Percentiles rank a stretch among this genome's conserved stretches.
Evolutionary conservation across 2,888 invertebrate species (phyloP).

Genomic region (Danaus chrysippus): DNA sequence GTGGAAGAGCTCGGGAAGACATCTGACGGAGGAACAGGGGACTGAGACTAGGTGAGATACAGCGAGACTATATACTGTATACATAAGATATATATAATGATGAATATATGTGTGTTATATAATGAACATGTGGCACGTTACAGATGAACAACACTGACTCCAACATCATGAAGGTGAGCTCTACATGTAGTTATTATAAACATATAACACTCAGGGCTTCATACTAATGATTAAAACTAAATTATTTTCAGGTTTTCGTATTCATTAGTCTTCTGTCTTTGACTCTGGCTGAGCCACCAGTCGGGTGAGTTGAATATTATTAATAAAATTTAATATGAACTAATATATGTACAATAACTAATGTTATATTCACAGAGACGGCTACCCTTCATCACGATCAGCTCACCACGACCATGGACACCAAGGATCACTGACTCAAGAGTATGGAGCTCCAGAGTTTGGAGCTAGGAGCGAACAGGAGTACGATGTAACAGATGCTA

Average conservation of each 20-base stretch:
- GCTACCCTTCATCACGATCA: slow-evolving; percentile 50
- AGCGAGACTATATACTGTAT: neutral
- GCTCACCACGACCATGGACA: slow-evolving; percentile 34
- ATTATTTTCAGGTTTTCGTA: slow-evolving; percentile 52
- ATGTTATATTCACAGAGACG: slow-evolving; percentile 46
- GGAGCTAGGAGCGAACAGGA: slow-evolving; percentile 24
- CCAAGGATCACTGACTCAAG: slow-evolving; percentile 41
- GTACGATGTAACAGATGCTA: slow-evolving; percentile 10
- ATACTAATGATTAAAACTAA: neutral
- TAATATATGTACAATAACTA: slow-evolving; percentile 8
- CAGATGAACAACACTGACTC: neutral
- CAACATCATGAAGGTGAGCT: neutral
- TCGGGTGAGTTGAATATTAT: slow-evolving; percentile 49
- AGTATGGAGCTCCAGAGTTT: slow-evolving; percentile 41
- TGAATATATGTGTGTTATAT: neutral
- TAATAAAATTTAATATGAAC: neutral
- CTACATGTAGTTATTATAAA: neutral
- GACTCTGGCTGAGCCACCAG: slow-evolving; percentile 58
- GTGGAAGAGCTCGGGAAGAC: slow-evolving; percentile 31
- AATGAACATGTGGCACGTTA: neutral
- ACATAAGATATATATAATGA: too few relatives aligned
- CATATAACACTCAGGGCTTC: neutral
- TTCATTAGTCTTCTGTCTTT: slow-evolving; percentile 47
- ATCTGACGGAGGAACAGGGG: neutral
- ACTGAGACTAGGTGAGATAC: neutral